Evolutionary conservation across 2,888 invertebrate species (phyloP), one percentile per base, ranked within the genome.

Genomic region (Acanthacorydalis orientalis): DNA sequence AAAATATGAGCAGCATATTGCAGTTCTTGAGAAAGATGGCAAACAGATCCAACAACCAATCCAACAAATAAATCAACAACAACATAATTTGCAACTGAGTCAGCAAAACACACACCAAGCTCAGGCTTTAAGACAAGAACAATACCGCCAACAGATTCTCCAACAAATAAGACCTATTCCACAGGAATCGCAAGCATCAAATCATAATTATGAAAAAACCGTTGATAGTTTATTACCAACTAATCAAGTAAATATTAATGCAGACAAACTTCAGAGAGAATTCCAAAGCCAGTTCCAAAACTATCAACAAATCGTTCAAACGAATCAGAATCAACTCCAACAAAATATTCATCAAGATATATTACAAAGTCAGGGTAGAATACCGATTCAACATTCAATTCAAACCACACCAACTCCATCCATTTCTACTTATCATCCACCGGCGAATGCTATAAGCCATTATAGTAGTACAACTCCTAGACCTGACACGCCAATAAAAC

Each of bases 1-100:
- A 7, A 84, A 83, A 66, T 78, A 76, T 53, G 87, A 88, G 63
- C 84, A 86, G 55, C 87, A 87, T 55, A 74, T 80, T 51, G 75
- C 80, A 11, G 69, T 77, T n/a, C 65, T 68, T 55, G 67, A 64
- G 31, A 35, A 23, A 43, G 50, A 32, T 35, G 43, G 39, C 14
- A 51, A 49, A 33, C 53, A 57, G 14, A 45, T 44, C 16, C 53
- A 53, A 15, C 54, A 54, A 33, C 49, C 51, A 6, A n/a, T 49
- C 6, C 50, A 48, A 15, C 53, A 38, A 33, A 23, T 31, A 35
- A 34, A 35, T 42, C 44, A 48, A 42, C 46, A 49, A 42, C 43
- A 43, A 49, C 31, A 8, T 23, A 39, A 14, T 43, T 48, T 37
- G n/a, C 23, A 23, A 23, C 23, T 43, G 10, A 31, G 37, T 14